Base-by-base conservation (phyloP, 1,140 invertebrate species). In the Tyrophagus putrescentiae region DNA sequence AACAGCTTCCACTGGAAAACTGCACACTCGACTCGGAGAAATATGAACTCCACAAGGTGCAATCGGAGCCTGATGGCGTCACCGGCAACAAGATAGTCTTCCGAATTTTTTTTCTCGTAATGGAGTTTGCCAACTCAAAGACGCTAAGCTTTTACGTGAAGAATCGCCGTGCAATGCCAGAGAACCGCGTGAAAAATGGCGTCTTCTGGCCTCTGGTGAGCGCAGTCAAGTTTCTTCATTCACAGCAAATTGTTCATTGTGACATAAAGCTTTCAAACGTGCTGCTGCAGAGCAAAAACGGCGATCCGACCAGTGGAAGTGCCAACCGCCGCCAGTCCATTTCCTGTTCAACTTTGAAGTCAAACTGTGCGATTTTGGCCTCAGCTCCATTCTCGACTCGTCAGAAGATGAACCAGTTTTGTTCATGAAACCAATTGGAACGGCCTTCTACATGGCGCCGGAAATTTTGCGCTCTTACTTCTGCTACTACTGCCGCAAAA, bases 391-490 rank as follows among this genome's bases (percentile, higher is more conserved):
- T 7, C 1, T 54, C 13, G 52, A 54, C 27, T 18, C 11, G 29
- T 13, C n/a, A n/a, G 25, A 42, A 21, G 41, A 42, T 42, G 41
- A 42, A 42, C 18, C 4, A 21, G 18, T 39, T 11, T 11, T 13
- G n/a, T 54, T 54, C 13, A 27, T 54, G 13, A 54, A 54, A 33
- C 52, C 52, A 13, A 34, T 54, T 1, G 56, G 56, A 1, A 58
- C 56, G 9, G 28, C 33, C 3, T 18, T 27, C 21, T 58, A 58
- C 25, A 58, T 58, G 56, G 56, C 56, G 7, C 56, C 56, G 6
- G 56, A 58, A 28, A 58, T 58, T 4, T 52, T 58, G 18, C 56
- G 56, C 45, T 41, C 33, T 11, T 44, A 44, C 25, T 58, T n/a
- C 25, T 41, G 29, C 18, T 39, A 41, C 31, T 9, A 13, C 3